Base-by-base conservation (phyloP, 2,113 vertebrate genomes). In the Formicarius rufipectus region DNA sequence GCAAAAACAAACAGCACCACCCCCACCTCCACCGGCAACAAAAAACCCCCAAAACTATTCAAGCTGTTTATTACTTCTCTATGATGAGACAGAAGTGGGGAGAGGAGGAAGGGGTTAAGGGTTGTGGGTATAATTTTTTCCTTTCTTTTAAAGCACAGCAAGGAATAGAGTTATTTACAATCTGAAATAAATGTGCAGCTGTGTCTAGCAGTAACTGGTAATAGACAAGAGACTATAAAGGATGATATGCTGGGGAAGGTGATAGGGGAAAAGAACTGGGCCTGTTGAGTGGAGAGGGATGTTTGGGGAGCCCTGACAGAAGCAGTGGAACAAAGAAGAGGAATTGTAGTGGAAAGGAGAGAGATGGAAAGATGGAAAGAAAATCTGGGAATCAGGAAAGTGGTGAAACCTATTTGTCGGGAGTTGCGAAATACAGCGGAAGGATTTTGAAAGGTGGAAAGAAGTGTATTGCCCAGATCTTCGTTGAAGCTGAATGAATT, bases 331-430 rank as follows among this genome's bases (percentile, higher is more conserved):
- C 63, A 81, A 84, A 60, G 63, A 86, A 91, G 45, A 74, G n/a
- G 62, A 82, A 80, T 42, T 5, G 3, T 28, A 71, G 30, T 67
- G 35, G 35, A 94, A 94, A 93, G 53, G 12, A 84, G 44, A 80
- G 56, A 84, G 49, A 69, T 18, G 35, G 59, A 81, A 74, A 84
- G 52, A 33, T 77, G 86, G 95, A 85, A 76, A 91, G 47, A 89
- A 77, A 89, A 77, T 78, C 4, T 75, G 39, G 72, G 42, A 92
- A 77, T 53, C 18, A 59, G 20, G 49, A 75, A 96, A 30, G 44
- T 84, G 76, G 62, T 83, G 93, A 94, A 83, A 80, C 37, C 53
- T 82, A 42, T n/a, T n/a, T n/a, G n/a, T n/a, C n/a, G n/a, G n/a
- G n/a, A n/a, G n/a, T n/a, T n/a, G n/a, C n/a, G n/a, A n/a, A n/a